Conservation (phyloP, 2,797 vertebrate genomes). For the Loriculus beryllinus region DNA sequence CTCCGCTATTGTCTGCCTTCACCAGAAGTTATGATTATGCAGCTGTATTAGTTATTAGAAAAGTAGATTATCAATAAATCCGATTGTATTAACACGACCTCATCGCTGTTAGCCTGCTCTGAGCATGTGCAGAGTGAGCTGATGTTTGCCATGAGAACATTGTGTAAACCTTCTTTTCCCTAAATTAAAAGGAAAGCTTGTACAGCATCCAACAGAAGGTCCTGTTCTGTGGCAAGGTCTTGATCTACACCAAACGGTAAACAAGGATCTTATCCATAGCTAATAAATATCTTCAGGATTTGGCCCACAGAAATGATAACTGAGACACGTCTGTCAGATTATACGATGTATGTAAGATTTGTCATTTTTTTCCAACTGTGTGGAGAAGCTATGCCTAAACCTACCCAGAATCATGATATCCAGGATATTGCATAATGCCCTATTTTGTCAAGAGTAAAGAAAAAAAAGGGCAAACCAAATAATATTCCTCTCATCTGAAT, state of each 20-base stretch:
- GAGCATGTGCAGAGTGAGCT: neutral
- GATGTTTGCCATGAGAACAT: neutral
- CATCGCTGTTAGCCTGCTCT: neutral
- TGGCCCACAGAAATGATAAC: neutral
- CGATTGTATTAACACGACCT: neutral
- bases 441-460: neutral
- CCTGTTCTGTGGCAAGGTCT: neutral
- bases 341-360: neutral
- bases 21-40: neutral
- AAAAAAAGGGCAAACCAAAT: neutral
- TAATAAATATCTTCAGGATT: constrained; percentile 23
- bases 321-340: constrained; percentile 1
- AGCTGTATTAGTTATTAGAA: neutral
- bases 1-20: neutral
- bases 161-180: neutral
- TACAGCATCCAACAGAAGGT: neutral
- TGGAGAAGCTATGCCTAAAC: neutral
- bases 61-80: neutral
- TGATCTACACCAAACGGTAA: constrained; percentile 19
- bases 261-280: neutral
- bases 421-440: neutral
- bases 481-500: neutral
- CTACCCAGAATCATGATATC: neutral
- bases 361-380: constrained; percentile 5
- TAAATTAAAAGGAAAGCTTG: neutral